phyloP scores from a whole-genome alignment of 2,113 vertebrate genomes.

The Bujurquina vittata region DNA sequence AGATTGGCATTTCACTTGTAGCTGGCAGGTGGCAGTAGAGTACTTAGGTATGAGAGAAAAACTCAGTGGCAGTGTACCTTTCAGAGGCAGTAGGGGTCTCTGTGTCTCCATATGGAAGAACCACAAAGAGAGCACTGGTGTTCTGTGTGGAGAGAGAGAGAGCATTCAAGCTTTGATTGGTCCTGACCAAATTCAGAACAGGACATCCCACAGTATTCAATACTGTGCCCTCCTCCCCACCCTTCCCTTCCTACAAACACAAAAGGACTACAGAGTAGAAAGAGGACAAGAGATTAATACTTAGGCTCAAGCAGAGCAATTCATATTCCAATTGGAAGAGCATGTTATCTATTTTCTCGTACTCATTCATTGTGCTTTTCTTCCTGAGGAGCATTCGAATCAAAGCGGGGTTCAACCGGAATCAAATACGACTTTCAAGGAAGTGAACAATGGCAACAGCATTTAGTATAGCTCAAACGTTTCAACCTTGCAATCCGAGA shows the following conservation, averaged over 20 bases:
- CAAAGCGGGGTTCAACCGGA: slow-evolving; percentile 54
- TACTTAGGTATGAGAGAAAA: background rate
- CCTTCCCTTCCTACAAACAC: slow-evolving; percentile 38
- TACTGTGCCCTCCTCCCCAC: slow-evolving; percentile 32
- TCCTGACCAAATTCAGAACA: slow-evolving; percentile 82
- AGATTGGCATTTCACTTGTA: background rate
- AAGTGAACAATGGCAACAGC: slow-evolving; percentile 43
- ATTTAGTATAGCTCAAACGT: slow-evolving; percentile 22
- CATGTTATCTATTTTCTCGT: slow-evolving; percentile 73
- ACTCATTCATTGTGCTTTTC: slow-evolving; percentile 52
- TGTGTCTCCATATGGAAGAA: slow-evolving; percentile 67
- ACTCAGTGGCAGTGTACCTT: background rate
- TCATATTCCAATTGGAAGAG: slow-evolving; percentile 73
- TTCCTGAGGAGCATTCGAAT: slow-evolving; percentile 42
- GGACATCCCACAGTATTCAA: slow-evolving; percentile 79
- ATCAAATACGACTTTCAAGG: slow-evolving; percentile 58
- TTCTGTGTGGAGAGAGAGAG: slow-evolving; percentile 27
- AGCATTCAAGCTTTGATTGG: slow-evolving; percentile 76
- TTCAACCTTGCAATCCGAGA: slow-evolving; percentile 29
- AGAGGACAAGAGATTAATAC: slow-evolving; percentile 75
- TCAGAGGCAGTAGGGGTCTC: slow-evolving; percentile 74
- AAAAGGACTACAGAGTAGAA: slow-evolving; percentile 61
- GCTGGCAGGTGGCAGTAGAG: slow-evolving; percentile 72
- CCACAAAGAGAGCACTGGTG: slow-evolving; percentile 30
- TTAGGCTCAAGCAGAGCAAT: slow-evolving; percentile 71